phyloP scores from a whole-genome alignment of 1,140 invertebrate genomes.

The Lepidurus apus region DNA sequence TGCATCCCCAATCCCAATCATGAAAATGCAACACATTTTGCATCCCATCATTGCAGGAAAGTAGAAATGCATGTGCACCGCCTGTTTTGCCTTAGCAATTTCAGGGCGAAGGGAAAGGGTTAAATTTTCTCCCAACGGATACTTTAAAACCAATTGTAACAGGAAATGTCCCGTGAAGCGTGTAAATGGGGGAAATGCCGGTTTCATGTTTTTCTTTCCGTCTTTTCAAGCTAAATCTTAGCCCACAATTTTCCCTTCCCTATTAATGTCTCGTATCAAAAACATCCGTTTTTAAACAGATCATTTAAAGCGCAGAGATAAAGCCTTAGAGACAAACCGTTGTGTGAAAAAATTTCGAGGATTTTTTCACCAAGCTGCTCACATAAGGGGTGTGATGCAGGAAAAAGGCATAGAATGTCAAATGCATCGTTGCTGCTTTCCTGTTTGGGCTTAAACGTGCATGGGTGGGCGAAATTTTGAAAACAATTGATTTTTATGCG shows the following conservation, averaged over 20 bases:
- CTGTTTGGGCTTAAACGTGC: neutral
- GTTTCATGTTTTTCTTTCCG: neutral
- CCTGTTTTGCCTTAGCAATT: neutral
- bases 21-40: neutral
- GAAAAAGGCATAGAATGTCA: constrained; percentile 19
- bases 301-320: too few species aligned
- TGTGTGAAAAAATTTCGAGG: neutral
- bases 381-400: neutral
- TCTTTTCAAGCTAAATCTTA: neutral
- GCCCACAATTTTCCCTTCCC: too few species aligned
- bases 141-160: neutral
- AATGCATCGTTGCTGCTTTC: constrained; percentile 12
- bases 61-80: neutral
- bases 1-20: constrained; percentile 7
- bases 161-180: constrained; percentile 16
- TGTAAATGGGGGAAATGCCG: neutral
- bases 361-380: neutral
- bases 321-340: neutral
- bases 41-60: neutral
- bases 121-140: neutral
- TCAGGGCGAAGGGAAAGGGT: neutral
- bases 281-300: too few species aligned
- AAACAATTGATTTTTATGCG: constrained; percentile 15
- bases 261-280: too few species aligned
- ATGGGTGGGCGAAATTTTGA: neutral